Base-by-base conservation (phyloP, 2,113 vertebrate genomes). In the Forbesichthys agassizii region DNA sequence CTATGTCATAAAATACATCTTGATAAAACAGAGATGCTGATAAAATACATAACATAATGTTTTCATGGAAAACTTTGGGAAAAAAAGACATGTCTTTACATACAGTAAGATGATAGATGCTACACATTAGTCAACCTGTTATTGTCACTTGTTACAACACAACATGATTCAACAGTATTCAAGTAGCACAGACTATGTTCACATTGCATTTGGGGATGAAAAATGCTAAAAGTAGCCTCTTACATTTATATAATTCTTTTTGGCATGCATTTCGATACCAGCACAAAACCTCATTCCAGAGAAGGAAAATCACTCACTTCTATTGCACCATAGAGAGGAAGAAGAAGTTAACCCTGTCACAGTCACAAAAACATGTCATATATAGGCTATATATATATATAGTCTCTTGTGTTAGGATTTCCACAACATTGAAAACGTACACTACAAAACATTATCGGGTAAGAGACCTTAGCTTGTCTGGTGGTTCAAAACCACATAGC, bases 1-100 rank as follows among this genome's bases (percentile, higher is more conserved):
- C 94, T 95, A 94, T 96, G 93, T 95, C 92, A 94, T 94, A 94
- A 92, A 95, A 95, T 95, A 93, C 93, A 81, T 95, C 90, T 95
- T 88, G 93, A 94, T 94, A 27, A 27, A 27, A 27, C 27, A 27
- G 27, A 27, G 27, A 27, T 27, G 27, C 27, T 27, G 27, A 27
- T 27, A 96, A 95, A 95, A 95, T 95, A 94, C 83, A 90, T 71
- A 68, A 93, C 88, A 91, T 93, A 90, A 93, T 92, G 90, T 93
- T 94, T 94, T 94, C 92, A 95, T 94, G 94, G 93, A 94, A 94
- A 95, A 95, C 94, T 62, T 49, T 42, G 36, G 36, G 36, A 6
- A 42, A 2, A 66, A 73, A 71, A 69, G 12, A 85, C 69, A 82
- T 67, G 42, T 75, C 72, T 79, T 42, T 42, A 42, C 80, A 79